phyloP scores from a whole-genome alignment of 2,888 invertebrate species.

The Amphiduros pacificus region DNA sequence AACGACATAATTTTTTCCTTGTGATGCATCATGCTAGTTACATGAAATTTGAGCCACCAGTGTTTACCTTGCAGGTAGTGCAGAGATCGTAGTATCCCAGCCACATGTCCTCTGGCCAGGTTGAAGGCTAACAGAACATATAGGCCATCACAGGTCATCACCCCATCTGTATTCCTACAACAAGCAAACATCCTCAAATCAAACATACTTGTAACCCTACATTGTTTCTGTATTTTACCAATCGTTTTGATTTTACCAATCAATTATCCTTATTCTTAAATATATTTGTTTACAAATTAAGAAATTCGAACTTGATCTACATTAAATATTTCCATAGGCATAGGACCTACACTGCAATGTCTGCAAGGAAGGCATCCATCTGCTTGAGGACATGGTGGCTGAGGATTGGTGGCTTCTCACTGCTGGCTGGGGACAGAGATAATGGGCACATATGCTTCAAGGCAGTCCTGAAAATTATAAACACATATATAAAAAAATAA shows the following conservation, averaged over 20 bases:
- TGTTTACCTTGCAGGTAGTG: constrained; percentile 33
- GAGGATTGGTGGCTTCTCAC: constrained; percentile 50
- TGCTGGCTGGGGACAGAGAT: constrained; percentile 47
- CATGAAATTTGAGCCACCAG: neutral
- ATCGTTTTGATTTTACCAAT: no score
- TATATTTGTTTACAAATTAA: no score
- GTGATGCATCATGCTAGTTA: no score
- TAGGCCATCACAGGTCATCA: constrained; percentile 39
- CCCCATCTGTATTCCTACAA: no score
- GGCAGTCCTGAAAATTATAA: constrained; percentile 45
- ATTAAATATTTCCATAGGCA: neutral
- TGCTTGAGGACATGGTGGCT: constrained; percentile 52
- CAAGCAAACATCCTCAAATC: no score
- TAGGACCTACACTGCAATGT: constrained; percentile 43
- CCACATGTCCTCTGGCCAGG: constrained; percentile 51
- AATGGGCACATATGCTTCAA: constrained; percentile 54
- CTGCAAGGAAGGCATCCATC: constrained; percentile 49
- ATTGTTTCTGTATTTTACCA: no score
- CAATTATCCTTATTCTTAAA: no score
- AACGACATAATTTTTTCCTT: no score
- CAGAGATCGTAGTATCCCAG: constrained; percentile 43
- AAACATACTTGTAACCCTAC: no score
- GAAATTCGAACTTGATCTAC: no score
- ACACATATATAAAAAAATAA: no score
- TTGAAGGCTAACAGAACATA: constrained; percentile 48